A percentile compares a stretch with the other conserved stretches of the same genome.
These are phyloP conservation scores for Bos taurus DNA, from an alignment of 2,113 vertebrate genomes.

Conservation along the genomic window DNA sequence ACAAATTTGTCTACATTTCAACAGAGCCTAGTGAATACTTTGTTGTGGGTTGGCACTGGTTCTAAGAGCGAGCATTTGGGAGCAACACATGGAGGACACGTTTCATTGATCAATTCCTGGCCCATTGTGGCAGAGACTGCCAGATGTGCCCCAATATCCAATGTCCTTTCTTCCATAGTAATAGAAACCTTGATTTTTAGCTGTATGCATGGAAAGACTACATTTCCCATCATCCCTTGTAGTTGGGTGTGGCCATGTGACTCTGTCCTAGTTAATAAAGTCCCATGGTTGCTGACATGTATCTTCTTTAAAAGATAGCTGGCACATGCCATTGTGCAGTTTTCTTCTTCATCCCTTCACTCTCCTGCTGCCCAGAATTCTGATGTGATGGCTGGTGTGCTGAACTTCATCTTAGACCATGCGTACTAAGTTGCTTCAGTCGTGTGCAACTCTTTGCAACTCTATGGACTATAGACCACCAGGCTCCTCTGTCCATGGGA, in stretches of 20 bases:
- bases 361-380: neutral
- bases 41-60: neutral
- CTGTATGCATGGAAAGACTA: neutral
- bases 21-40: neutral
- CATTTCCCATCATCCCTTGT: neutral
- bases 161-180: neutral
- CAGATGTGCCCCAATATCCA: neutral
- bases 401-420: neutral
- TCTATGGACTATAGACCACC: neutral
- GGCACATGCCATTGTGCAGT: neutral
- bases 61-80: neutral
- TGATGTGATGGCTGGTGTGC: neutral
- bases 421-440: neutral
- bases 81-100: neutral
- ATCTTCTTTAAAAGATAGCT: neutral
- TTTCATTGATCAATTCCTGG: neutral
- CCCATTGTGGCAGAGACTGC: neutral
- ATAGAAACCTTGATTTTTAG: neutral
- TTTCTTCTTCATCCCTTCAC: neutral
- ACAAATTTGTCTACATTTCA: conserved; percentile 9
- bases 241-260: neutral
- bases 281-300: neutral
- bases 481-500: neutral
- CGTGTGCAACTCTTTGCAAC: neutral
- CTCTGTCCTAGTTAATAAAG: neutral